Evolutionary conservation across 2,113 vertebrate genomes (phyloP).

Genomic region (Pelodiscus sinensis): DNA sequence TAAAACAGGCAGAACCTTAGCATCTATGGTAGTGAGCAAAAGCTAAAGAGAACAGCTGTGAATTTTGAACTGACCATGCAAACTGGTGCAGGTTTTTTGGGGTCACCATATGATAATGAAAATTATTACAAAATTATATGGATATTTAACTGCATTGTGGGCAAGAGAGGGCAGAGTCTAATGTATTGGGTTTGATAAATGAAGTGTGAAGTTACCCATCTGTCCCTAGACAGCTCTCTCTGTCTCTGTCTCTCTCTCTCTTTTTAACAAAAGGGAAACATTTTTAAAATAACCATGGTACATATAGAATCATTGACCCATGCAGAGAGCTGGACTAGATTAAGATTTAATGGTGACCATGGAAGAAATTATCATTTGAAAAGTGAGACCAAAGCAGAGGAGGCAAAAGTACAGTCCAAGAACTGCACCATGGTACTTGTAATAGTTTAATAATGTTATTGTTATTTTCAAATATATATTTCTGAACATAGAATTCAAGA

Average conservation of each 20-base stretch:
- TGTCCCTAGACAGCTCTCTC: slow-evolving; percentile 83
- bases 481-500: neutral
- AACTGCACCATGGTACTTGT: slow-evolving; percentile 19
- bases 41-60: slow-evolving; percentile 88
- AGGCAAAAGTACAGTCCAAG: slow-evolving; percentile 74
- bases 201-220: slow-evolving; percentile 99
- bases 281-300: slow-evolving; percentile 84
- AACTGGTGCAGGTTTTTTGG: slow-evolving; percentile 88
- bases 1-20: slow-evolving; percentile 76
- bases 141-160: slow-evolving; percentile 93
- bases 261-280: slow-evolving; percentile 66
- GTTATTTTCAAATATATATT: neutral
- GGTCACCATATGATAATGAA: slow-evolving; percentile 99
- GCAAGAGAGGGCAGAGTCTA: slow-evolving; percentile 82
- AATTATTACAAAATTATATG: slow-evolving; percentile 99
- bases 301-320: slow-evolving; percentile 85
- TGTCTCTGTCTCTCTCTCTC: slow-evolving; percentile 3
- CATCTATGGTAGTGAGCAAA: slow-evolving; percentile 81
- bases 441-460: slow-evolving; percentile 35
- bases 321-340: slow-evolving; percentile 82
- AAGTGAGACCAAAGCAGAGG: slow-evolving; percentile 75
- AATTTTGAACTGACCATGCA: slow-evolving; percentile 83
- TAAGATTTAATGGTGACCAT: slow-evolving; percentile 84
- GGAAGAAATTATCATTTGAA: slow-evolving; percentile 81
- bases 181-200: slow-evolving; percentile 97